Evolutionary conservation across 2,113 vertebrate species (phyloP), one percentile per base, ranked within the genome.

Genomic region (Antechinus stuartii): DNA sequence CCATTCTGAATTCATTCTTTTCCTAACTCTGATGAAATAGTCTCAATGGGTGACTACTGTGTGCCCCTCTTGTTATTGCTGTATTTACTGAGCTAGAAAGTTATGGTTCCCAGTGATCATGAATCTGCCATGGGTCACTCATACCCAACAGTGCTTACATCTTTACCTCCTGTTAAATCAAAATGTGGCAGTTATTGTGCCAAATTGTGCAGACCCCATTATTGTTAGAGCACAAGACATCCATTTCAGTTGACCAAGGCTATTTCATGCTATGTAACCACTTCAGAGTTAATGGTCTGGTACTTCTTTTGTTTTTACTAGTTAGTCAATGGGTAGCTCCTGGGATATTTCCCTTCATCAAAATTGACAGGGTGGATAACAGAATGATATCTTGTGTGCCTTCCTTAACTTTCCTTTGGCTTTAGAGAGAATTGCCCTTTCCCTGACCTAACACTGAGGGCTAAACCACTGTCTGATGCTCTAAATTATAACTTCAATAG

Each of bases 171-270:
- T 35, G 27, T 25, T n/a, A 49, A 84, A 35, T 50, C 12, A 8
- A 25, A 27, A 26, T 22, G 2, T 0, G 68, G 35, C 49, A 54
- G 50, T 0, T 84, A 57, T 8, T 0, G 2, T 19, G 27, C 12
- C 0, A 0, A 0, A 25, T 9, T 12, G 0, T 25, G 91, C 35
- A 46, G 19, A 89, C 1, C 7, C 27, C 0, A 0, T 90, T 54
- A 26, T 35, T 50, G 1, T 7, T 8, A 49, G 35, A 91, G 24
- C 57, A 54, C 3, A 25, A 30, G 91, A 3, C 30, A 0, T 6
- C 24, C 2, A 0, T 0, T 76, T 14, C 23, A 42, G 50, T 53
- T 54, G 12, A 55, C 30, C 19, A 92, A 61, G 52, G 11, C 50
- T 3, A 27, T 14, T 16, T 42, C 27, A 1, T 0, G 3, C 3